Evolutionary conservation across 1,140 invertebrate genomes (phyloP).

Genomic region (Battus philenor): DNA sequence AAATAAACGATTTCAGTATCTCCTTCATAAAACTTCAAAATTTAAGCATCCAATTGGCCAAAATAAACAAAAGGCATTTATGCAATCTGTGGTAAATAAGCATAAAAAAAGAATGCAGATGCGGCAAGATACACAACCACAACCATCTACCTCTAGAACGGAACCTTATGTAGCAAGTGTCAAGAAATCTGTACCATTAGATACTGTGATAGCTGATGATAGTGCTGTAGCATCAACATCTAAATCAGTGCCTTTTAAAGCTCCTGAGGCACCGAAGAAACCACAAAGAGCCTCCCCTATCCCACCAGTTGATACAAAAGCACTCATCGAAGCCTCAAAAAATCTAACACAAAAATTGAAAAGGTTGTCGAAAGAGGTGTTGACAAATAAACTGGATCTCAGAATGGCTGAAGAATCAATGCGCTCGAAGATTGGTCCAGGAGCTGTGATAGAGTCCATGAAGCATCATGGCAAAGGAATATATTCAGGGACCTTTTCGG

Average conservation of each 20-base stretch:
- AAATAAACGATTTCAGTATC: slow-evolving; percentile 71
- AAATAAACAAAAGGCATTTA: slow-evolving; percentile 72
- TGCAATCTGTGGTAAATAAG: slow-evolving; percentile 72
- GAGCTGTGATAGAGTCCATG: slow-evolving; percentile 94
- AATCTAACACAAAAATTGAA: slow-evolving; percentile 94
- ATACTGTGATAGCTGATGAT: slow-evolving; percentile 39
- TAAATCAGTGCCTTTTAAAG: slow-evolving; percentile 46
- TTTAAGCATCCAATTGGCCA: slow-evolving; percentile 70
- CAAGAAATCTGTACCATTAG: slow-evolving; percentile 45
- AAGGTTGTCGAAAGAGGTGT: slow-evolving; percentile 92
- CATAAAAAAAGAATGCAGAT: slow-evolving; percentile 68
- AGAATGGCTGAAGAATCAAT: slow-evolving; percentile 68
- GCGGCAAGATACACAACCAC: slow-evolving; percentile 40
- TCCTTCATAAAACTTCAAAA: slow-evolving; percentile 74
- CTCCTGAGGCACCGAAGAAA: slow-evolving; percentile 53
- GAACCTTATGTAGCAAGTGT: slow-evolving; percentile 52
- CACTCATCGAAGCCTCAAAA: slow-evolving; percentile 90
- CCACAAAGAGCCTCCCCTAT: slow-evolving; percentile 43
- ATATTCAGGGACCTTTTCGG: slow-evolving; percentile 89
- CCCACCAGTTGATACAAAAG: slow-evolving; percentile 80
- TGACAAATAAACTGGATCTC: slow-evolving; percentile 80
- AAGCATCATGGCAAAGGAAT: slow-evolving; percentile 94
- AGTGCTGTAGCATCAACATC: slow-evolving; percentile 53
- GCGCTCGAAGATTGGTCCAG: slow-evolving; percentile 78
- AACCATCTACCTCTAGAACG: slow-evolving; percentile 64